Base-by-base conservation (phyloP, 2,797 vertebrate genomes). In the Echeneis naucrates region DNA sequence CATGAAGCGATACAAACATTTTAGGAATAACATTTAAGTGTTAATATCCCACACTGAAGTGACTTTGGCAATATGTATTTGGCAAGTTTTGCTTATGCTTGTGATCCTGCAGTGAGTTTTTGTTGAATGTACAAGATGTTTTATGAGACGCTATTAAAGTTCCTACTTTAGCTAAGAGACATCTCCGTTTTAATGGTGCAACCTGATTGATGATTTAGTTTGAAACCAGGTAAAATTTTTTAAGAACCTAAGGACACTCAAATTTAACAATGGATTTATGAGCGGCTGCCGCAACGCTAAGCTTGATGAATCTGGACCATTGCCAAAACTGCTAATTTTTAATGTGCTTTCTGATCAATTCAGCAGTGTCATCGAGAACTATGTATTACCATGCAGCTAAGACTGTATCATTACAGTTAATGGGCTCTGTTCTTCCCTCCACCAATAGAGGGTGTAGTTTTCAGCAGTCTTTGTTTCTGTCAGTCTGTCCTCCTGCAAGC, bases 401-500 rank as follows among this genome's bases (percentile, higher is more conserved):
- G 37, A 75, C 12, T 24, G 33, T 63, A 44, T 67, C 62, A 40
- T 17, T 35, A 50, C 38, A 71, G 48, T 68, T 24, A 63, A 77
- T 21, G 45, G 30, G 50, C 56, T 2, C 10, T 24, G 5, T 9
- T 75, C 54, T 23, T 30, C 51, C 33, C 16, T 66, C 42, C 23
- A 23, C n/a, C 21, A 8, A 63, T 37, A 45, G 17, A 35, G 17
- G 21, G 37, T 44, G 66, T 63, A 16, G 10, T 45, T 63, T 26
- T 78, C 32, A 82, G 44, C 52, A 62, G 45, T 74, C 58, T n/a
- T 76, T 73, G 38, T 78, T 52, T 65, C 17, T 35, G 60, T 77
- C 67, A 14, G 71, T 21, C 48, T 77, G 73, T 75, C 72, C 42
- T 58, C 81, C 94, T 51, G 90, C 83, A 32, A 93, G 93, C 87